A percentile compares a stretch with the other conserved stretches of the same genome.
Conservation (phyloP, 1,140 invertebrate genomes). For the Akabosia matsudoensis region DNA sequence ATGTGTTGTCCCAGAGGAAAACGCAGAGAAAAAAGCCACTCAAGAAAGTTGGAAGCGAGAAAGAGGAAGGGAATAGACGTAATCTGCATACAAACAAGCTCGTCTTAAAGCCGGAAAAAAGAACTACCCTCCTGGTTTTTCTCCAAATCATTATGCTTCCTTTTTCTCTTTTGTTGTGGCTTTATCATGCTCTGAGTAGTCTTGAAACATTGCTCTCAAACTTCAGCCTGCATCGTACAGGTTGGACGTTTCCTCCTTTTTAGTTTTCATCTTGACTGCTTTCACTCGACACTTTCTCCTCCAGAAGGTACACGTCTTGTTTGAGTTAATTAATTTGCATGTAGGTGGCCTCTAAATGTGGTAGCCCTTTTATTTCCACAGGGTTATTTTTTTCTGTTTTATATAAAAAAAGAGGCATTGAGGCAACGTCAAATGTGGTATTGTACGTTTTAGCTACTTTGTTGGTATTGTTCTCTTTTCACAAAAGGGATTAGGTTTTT, state of each 20-base stretch:
- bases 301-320: neutral
- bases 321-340: neutral
- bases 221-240: neutral
- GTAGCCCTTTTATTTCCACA: too few relatives aligned
- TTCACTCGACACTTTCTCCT: neutral
- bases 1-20: too few relatives aligned
- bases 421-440: too few relatives aligned
- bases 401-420: neutral
- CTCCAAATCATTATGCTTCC: neutral
- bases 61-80: too few relatives aligned
- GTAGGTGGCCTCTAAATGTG: neutral
- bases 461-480: too few relatives aligned
- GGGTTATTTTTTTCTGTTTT: neutral
- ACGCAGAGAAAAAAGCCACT: too few relatives aligned
- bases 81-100: neutral
- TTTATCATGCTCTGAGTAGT: neutral
- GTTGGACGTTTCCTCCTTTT: too few relatives aligned
- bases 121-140: too few relatives aligned
- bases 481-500: too few relatives aligned
- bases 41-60: too few relatives aligned
- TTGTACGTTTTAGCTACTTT: too few relatives aligned
- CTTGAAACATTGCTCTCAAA: neutral
- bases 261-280: neutral
- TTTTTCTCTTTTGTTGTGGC: neutral
- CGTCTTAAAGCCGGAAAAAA: neutral